A percentile compares a stretch with the other conserved stretches of the same genome.
phyloP scores from a whole-genome alignment of 2,113 vertebrate genomes.

The Corythornis cristatus region DNA sequence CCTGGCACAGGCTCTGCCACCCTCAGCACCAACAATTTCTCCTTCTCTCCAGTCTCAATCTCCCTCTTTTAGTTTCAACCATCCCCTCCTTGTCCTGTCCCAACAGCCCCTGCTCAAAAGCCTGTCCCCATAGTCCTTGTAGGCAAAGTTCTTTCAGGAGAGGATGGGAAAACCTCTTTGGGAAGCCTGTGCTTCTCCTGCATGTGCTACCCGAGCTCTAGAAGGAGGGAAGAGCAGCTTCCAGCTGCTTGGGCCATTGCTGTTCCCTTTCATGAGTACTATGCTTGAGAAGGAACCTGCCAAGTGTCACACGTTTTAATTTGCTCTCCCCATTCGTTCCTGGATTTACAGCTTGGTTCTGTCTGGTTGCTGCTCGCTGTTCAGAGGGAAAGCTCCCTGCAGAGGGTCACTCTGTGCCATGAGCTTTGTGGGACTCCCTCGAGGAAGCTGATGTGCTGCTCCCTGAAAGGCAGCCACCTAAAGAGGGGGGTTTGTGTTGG shows the following conservation, averaged over 20 bases:
- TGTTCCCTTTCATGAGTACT: not conserved
- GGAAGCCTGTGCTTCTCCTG: not conserved
- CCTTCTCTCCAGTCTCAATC: not conserved
- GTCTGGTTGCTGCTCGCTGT: not conserved
- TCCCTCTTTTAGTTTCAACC: no score
- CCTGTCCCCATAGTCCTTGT: not conserved
- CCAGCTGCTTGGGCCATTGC: not conserved
- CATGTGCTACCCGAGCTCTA: not conserved
- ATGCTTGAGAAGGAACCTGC: not conserved
- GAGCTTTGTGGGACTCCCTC: not conserved
- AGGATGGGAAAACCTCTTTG: not conserved
- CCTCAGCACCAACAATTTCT: not conserved
- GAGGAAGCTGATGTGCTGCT: not conserved
- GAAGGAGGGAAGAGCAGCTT: not conserved
- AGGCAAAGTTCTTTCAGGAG: not conserved
- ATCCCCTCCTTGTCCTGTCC: no score
- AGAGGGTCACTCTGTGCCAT: not conserved
- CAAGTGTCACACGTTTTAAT: constrained; percentile 46
- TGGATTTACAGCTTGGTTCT: not conserved
- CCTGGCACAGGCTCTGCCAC: not conserved
- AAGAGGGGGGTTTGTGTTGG: not conserved
- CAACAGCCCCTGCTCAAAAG: no score
- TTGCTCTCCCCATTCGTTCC: constrained; percentile 54
- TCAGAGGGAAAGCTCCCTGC: not conserved
- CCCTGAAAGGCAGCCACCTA: not conserved